Evolutionary conservation across 2,797 vertebrate genomes (phyloP), one percentile per base, ranked within the genome.

Genomic region (Odontamblyopus lacepedii): DNA sequence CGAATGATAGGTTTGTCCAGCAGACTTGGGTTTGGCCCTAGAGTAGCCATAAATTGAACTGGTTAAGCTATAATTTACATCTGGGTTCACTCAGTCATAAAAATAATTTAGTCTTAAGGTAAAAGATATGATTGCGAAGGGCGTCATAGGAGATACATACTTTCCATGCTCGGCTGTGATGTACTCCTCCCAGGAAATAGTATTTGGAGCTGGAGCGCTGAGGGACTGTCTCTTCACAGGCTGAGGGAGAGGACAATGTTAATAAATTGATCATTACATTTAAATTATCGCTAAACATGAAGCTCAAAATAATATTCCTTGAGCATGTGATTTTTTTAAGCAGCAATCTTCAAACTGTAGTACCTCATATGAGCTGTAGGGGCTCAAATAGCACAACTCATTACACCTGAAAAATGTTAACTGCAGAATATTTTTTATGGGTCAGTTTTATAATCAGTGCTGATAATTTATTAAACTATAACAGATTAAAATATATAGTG

Each of bases 171-270:
- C 97, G 2, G 96, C 95, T 59, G 95, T 94, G 87, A 97, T 96
- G 90, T 98, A 98, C 78, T 98, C 97, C 76, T 98, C 97, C 97
- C 97, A 98, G 0, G 96, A 96, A 83, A 97, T 96, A 1, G 96
- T 97, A 88, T 97, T 98, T 71, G 96, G 94, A 0, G 94, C 92
- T 0, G 97, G 97, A 0, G 96, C 93, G 0, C 94, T 95, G 68
- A 98, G 96, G 0, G 97, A 98, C 91, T 94, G 95, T 76, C 97
- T 95, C 75, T 96, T 92, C 77, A 93, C 92, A 2, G 97, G 96
- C 97, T 98, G 94, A 7, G 9, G 71, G 2, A 71, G 38, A 71
- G 51, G 35, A 38, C 8, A 38, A 38, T 7, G 35, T 38, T 9
- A 9, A 38, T 38, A 38, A 38, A 38, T 38, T 38, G 2, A 38